Evolutionary conservation across 2,113 vertebrate genomes (phyloP), one percentile per base, ranked within the genome.

Genomic region (Silurus asotus): DNA sequence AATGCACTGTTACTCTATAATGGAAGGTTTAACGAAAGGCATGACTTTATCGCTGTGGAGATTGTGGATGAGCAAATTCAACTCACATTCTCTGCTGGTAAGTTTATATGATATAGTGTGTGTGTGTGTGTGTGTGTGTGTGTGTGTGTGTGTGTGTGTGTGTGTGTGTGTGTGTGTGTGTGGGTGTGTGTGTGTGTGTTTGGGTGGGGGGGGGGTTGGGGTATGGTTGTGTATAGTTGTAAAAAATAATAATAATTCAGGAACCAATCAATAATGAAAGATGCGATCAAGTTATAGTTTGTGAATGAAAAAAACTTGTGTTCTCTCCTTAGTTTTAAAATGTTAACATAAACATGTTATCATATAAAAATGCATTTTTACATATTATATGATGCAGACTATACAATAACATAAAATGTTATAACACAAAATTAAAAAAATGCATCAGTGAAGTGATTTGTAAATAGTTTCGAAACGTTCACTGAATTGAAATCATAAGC

Each of bases 11-110:
- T 97, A 48, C 88, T 97, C 28, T 97, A 97, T 90, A 97, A 97
- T 0, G 96, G 96, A 23, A 95, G 96, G 84, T 97, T 97, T 92
- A 97, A 97, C 0, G 96, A 96, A 89, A 95, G 94, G 56, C 96
- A 97, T 23, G 96, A 97, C 91, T 97, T 97, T 0, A 94, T 97
- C 76, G 96, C 96, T 0, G 92, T 97, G n/a, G 96, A 97, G 93
- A 95, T 97, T 75, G 93, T 96, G 48, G 91, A 94, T 1, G 95
- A 95, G 86, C 96, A 97, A 92, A 89, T 97, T 72, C 96, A 96
- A 90, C 92, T 97, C 80, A 97, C 95, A 84, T 97, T 97, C 91
- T 97, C 96, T 0, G 96, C 96, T 92, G 96, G 96, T 96, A 88
- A 91, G 80, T 53, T 6, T 61, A 7, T 76, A n/a, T 67, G 45